Conservation (phyloP, 2,888 invertebrate genomes). For the Cataglyphis livida region DNA sequence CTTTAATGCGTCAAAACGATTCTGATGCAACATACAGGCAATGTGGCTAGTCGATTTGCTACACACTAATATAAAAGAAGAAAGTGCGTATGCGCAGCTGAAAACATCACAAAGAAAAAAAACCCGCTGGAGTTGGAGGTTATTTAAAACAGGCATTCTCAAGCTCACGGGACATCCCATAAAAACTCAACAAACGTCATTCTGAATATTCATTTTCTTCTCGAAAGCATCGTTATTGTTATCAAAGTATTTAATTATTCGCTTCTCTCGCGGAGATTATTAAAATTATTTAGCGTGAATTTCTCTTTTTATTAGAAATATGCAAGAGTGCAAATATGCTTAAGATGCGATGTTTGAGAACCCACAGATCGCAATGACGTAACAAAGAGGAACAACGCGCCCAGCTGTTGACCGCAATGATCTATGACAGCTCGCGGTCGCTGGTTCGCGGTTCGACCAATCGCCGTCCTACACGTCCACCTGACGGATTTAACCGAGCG, state of each 20-base stretch:
- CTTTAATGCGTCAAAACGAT: not conserved
- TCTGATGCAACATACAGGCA: slow-evolving; percentile 21
- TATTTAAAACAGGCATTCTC: not conserved
- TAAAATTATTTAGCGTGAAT: not conserved
- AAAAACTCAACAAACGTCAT: not conserved
- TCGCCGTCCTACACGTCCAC: not conserved
- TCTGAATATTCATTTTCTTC: not conserved
- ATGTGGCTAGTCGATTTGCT: not conserved
- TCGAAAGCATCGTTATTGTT: not conserved
- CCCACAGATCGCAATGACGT: not conserved
- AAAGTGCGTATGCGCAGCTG: not conserved
- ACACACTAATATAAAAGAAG: not conserved
- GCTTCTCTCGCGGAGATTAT: too few relatives aligned
- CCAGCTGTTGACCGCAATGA: not conserved
- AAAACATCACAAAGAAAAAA: not conserved
- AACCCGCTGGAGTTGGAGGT: not conserved
- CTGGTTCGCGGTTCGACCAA: not conserved
- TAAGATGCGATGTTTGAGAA: not conserved
- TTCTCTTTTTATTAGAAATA: not conserved
- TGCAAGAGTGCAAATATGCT: too few relatives aligned
- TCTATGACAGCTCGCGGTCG: not conserved
- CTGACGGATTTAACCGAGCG: not conserved
- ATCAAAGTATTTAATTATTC: not conserved
- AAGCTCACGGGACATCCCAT: not conserved
- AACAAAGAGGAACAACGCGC: not conserved